These are phyloP conservation scores for Babyrousa celebensis DNA, from an alignment of 2,797 vertebrate species.

Conservation along the genomic window DNA sequence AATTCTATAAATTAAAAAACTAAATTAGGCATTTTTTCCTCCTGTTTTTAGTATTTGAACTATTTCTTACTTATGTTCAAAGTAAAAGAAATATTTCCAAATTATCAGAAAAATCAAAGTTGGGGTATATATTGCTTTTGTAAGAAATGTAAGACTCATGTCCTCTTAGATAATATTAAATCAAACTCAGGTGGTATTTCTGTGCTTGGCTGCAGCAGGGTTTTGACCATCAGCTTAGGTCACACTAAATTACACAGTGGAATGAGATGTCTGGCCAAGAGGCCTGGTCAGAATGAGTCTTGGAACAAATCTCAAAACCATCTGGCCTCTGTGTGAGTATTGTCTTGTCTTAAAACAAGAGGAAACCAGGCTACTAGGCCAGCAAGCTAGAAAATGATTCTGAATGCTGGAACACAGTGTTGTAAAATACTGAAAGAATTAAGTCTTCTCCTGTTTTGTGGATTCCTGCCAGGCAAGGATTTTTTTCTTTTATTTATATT, in stretches of 20 bases:
- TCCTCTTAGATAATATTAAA: slow-evolving; percentile 16
- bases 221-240: neutral
- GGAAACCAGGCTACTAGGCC: neutral
- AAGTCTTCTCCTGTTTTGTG: neutral
- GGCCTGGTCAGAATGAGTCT: neutral
- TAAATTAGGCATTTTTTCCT: neutral
- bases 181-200: neutral
- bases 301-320: neutral
- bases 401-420: neutral
- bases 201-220: neutral
- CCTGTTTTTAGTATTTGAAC: neutral
- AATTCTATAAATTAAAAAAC: neutral
- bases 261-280: neutral
- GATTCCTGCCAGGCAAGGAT: neutral
- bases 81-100: neutral
- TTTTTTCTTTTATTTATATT: neutral
- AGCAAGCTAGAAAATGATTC: neutral
- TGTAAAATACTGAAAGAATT: neutral
- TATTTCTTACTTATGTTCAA: neutral
- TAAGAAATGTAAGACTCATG: neutral
- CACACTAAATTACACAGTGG: slow-evolving; percentile 2
- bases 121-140: neutral
- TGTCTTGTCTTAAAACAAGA: neutral
- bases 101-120: neutral
- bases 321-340: neutral